Percentiles rank a stretch among this genome's conserved stretches.
These are phyloP conservation scores for Microplitis manilae DNA, from an alignment of 2,888 invertebrate species.

Conservation along the genomic window DNA sequence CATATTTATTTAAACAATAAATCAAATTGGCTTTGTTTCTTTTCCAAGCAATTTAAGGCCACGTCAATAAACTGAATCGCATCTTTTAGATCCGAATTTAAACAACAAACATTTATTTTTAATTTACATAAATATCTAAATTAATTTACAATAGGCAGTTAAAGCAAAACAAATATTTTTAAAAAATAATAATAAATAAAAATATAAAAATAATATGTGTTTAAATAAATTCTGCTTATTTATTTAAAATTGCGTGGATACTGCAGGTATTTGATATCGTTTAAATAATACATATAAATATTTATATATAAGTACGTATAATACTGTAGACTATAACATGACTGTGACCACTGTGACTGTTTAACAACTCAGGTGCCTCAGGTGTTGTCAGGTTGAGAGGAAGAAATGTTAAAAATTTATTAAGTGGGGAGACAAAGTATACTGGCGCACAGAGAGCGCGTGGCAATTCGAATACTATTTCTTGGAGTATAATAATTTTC, in stretches of 20 bases:
- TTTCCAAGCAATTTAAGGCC: too few species aligned
- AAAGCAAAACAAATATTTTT: too few species aligned
- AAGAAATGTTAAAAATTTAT: slow-evolving; percentile 9
- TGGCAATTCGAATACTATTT: slow-evolving; percentile 10
- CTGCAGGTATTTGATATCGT: not conserved
- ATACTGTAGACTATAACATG: not conserved
- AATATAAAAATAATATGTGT: too few species aligned
- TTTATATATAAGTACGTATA: not conserved
- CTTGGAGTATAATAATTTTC: slow-evolving; percentile 11
- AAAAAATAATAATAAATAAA: too few species aligned
- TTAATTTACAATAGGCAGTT: too few species aligned
- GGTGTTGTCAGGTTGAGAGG: not conserved
- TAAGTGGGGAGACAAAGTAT: not conserved
- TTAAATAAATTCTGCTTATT: too few species aligned
- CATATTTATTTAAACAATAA: too few species aligned
- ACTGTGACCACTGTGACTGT: not conserved
- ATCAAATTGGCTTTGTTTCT: too few species aligned
- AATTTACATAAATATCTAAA: too few species aligned
- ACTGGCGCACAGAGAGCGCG: slow-evolving; percentile 5
- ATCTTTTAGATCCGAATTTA: too few species aligned
- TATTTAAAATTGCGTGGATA: not conserved
- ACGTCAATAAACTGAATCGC: too few species aligned
- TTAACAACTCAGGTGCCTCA: not conserved
- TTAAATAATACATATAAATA: not conserved
- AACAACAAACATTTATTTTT: too few species aligned